Conservation (phyloP, 2,888 invertebrate species). For the Drymonia ruficornis region DNA sequence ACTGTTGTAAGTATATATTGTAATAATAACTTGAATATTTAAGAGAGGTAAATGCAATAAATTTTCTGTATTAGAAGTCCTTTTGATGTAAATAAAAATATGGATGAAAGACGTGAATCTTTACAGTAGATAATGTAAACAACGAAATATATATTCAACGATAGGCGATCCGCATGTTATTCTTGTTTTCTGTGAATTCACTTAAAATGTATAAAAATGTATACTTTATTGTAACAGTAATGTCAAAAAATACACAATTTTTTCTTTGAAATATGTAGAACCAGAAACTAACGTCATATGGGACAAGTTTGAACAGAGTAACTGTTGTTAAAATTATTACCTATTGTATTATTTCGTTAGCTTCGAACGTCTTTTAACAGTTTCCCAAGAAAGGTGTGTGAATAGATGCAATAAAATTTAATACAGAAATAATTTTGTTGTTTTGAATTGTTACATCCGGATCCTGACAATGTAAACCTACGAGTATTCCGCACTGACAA, state of each 20-base stretch:
- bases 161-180: conserved; percentile 26
- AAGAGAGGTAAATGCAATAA: conserved; percentile 80
- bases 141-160: conserved; percentile 49
- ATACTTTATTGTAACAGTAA: conserved; percentile 18
- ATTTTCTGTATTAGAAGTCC: conserved; percentile 78
- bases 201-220: background rate
- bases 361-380: conserved; percentile 71
- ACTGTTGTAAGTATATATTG: conserved; percentile 81
- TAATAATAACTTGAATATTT: conserved; percentile 76
- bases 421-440: conserved; percentile 73
- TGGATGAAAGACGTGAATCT: conserved; percentile 57
- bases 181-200: background rate
- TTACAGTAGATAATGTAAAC: conserved; percentile 54
- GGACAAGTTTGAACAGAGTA: conserved; percentile 31
- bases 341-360: conserved; percentile 55
- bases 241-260: conserved; percentile 23
- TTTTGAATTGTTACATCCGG: conserved; percentile 36
- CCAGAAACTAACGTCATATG: conserved; percentile 25
- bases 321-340: conserved; percentile 35
- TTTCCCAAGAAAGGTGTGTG: conserved; percentile 83
- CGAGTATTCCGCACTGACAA: too few relatives aligned
- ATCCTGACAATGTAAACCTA: background rate
- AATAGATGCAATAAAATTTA: conserved; percentile 86
- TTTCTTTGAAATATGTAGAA: conserved; percentile 24
- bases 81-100: conserved; percentile 71